Evolutionary conservation across 2,888 invertebrate species (phyloP), one percentile per base, ranked within the genome.

Genomic region (Opisthograptis luteolata): DNA sequence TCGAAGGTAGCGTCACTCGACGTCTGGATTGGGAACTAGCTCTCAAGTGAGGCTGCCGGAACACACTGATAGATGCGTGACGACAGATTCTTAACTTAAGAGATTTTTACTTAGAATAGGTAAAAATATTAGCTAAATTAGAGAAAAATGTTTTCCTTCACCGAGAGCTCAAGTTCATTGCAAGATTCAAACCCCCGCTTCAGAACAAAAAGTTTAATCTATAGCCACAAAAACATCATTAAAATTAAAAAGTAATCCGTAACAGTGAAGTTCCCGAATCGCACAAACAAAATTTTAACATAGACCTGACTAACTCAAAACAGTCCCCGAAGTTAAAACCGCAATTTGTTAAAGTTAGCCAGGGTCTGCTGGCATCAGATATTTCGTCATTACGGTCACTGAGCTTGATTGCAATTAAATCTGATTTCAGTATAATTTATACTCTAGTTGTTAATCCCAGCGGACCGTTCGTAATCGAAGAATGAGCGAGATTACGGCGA

Each of bases 391-490:
- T 63, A 62, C 72, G 71, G 73, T 73, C 71, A 69, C 66, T 64
- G 70, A 58, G 59, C 68, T 57, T 70, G 70, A 70, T 72, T 70
- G 70, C 72, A 74, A 73, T 72, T 74, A 74, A 74, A 66, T 68
- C 66, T 54, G 61, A 61, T 58, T 63, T 44, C 58, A 51, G 62
- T 62, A 63, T 69, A 68, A 75, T 66, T 75, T 73, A 73, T 74
- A 62, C 66, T 55, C 37, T 61, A 66, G 63, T 60, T 65, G 64
- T 58, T 60, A 65, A 67, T 68, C 70, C 66, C 61, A 39, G 54
- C 36, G 68, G 54, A 44, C 60, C 58, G 61, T 55, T 61, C 53
- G 59, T 55, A 51, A 61, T 57, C 55, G 50, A 53, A 57, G 46
- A 53, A 52, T 28, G 40, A 45, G 50, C 40, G 40, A 45, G 46